Conservation (phyloP, 2,113 vertebrate species). For the Chascanopsetta lugubris region DNA sequence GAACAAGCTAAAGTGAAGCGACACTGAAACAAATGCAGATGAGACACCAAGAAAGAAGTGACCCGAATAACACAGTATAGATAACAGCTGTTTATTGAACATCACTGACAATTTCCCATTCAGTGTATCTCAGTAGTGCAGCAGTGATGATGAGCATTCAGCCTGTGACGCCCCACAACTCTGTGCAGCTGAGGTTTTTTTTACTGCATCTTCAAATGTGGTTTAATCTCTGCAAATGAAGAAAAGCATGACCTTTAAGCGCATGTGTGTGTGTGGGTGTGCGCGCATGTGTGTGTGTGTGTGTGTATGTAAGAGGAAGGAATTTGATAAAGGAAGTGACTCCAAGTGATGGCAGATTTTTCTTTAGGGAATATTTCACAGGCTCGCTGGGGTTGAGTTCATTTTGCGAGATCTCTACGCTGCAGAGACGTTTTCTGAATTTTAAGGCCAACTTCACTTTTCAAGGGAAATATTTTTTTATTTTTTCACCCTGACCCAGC, state of each 20-base stretch:
- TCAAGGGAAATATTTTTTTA: not conserved
- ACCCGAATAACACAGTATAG: slow-evolving; percentile 18
- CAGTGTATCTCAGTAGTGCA: slow-evolving; percentile 22
- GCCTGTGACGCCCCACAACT: slow-evolving; percentile 3
- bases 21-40: not conserved
- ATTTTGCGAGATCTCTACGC: slow-evolving; percentile 2
- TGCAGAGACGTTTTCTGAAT: not conserved
- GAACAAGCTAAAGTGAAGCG: not conserved
- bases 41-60: not conserved
- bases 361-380: slow-evolving; percentile 16
- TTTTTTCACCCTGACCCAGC: not conserved
- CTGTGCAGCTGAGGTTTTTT: slow-evolving; percentile 26
- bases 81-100: slow-evolving; percentile 15
- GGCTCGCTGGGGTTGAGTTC: slow-evolving; percentile 1
- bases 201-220: slow-evolving; percentile 36
- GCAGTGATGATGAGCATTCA: not conserved
- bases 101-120: slow-evolving; percentile 3
- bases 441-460: not conserved
- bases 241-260: slow-evolving; percentile 25
- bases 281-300: not conserved
- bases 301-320: not conserved
- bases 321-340: slow-evolving; percentile 7
- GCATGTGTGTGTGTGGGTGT: not conserved
- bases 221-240: slow-evolving; percentile 17
- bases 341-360: not conserved